Evolutionary conservation across 2,888 invertebrate genomes (phyloP).

Genomic region (Oxytorus armatus): DNA sequence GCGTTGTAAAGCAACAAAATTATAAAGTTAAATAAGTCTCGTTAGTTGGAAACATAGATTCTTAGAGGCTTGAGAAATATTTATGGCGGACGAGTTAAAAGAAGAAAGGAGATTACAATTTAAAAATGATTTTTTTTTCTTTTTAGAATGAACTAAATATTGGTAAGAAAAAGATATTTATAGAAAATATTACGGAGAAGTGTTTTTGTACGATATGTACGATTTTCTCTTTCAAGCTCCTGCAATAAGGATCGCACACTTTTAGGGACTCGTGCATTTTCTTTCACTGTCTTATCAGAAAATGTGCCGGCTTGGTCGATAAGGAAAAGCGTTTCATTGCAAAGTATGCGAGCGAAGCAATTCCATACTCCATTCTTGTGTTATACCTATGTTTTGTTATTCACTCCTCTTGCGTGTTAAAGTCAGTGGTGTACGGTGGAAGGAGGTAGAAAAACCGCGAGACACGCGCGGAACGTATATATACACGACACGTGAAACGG

Average conservation of each 20-base stretch:
- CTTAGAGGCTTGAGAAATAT: no score
- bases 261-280: not conserved
- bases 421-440: not conserved
- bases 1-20: no score
- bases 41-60: no score
- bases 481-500: conserved; percentile 43
- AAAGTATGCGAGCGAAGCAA: conserved; percentile 53
- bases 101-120: no score
- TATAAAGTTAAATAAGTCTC: no score
- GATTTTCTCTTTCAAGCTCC: no score
- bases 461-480: conserved; percentile 58
- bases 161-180: no score
- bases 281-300: conserved; percentile 9
- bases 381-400: conserved; percentile 5
- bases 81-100: no score
- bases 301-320: conserved; percentile 40
- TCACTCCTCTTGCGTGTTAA: conserved; percentile 23
- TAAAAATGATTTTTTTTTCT: no score
- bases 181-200: no score
- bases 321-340: conserved; percentile 56
- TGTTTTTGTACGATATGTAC: no score
- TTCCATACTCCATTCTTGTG: not conserved
- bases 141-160: no score
- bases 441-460: conserved; percentile 56
- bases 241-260: conserved; percentile 5